A percentile compares a stretch with the other conserved stretches of the same genome.
Conservation (phyloP, 1,140 invertebrate species). For the Olivierus martensii region DNA sequence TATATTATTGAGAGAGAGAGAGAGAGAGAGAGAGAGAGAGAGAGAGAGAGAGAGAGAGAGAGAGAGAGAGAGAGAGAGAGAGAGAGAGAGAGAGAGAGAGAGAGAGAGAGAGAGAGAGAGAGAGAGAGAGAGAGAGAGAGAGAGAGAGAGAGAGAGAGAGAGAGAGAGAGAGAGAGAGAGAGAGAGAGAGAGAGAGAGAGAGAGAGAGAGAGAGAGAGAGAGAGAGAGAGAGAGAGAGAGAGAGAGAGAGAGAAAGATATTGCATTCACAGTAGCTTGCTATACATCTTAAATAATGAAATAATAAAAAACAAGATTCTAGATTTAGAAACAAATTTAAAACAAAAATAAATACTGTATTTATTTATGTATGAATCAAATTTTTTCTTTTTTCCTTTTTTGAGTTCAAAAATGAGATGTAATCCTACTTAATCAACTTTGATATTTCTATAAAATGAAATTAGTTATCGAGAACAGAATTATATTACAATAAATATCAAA, state of each 20-base stretch:
- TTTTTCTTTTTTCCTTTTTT: no score
- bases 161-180: constrained; percentile 6
- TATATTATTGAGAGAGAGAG: constrained; percentile 6
- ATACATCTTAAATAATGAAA: no score
- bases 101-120: constrained; percentile 7
- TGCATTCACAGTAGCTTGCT: constrained; percentile 1
- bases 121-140: constrained; percentile 2
- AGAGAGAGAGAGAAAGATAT: background rate
- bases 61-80: constrained; percentile 1
- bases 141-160: constrained; percentile 9
- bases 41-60: constrained; percentile 5
- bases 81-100: constrained; percentile 1
- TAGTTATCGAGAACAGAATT: no score
- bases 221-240: constrained; percentile 1
- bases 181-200: background rate
- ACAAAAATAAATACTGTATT: no score
- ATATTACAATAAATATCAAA: no score
- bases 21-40: background rate
- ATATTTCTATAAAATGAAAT: no score
- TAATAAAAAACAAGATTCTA: no score
- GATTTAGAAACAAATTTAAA: no score
- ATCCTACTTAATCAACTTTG: no score
- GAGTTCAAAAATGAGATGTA: no score
- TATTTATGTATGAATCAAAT: no score
- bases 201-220: background rate